Conservation (phyloP, 64 coral and sea anemone species). For the Pocillopora verrucosa region DNA sequence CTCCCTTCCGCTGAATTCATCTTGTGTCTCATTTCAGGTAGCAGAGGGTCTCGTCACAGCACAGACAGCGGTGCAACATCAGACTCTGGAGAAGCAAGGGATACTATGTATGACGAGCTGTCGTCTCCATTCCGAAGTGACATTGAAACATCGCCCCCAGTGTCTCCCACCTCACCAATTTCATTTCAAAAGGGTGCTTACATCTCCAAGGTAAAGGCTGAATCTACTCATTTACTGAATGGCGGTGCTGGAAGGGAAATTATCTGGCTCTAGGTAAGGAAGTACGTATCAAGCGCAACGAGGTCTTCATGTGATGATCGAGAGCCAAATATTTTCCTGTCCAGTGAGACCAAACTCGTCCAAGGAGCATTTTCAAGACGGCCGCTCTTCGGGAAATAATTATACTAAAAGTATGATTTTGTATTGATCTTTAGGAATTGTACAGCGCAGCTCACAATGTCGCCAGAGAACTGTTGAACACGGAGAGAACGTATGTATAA, state of each 20-base stretch:
- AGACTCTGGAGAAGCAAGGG: constrained; percentile 35
- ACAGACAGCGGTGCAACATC: constrained; percentile 60
- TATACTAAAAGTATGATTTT: not conserved
- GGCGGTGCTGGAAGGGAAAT: not conserved
- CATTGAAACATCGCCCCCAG: constrained; percentile 71
- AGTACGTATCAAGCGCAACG: too few relatives aligned
- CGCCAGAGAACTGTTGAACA: constrained; percentile 81
- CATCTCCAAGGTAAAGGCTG: constrained; percentile 67
- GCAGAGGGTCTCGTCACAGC: constrained; percentile 74
- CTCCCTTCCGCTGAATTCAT: not conserved
- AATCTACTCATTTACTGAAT: not conserved
- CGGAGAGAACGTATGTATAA: constrained; percentile 90
- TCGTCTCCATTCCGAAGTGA: constrained; percentile 85
- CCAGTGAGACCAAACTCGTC: too few relatives aligned
- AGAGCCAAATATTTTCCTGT: too few relatives aligned
- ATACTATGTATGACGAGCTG: constrained; percentile 87
- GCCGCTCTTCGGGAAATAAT: too few relatives aligned
- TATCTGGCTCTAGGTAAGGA: too few relatives aligned
- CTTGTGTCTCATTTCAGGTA: constrained; percentile 21
- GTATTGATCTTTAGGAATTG: constrained; percentile 38
- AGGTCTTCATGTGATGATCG: too few relatives aligned
- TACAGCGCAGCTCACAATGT: constrained; percentile 78
- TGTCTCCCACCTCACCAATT: constrained; percentile 52
- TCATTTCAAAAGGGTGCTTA: constrained; percentile 64
- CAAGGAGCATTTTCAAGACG: too few relatives aligned